Evolutionary conservation across 92 coral and sea anemone species (phyloP).

Genomic region (Actinernus sp.): DNA sequence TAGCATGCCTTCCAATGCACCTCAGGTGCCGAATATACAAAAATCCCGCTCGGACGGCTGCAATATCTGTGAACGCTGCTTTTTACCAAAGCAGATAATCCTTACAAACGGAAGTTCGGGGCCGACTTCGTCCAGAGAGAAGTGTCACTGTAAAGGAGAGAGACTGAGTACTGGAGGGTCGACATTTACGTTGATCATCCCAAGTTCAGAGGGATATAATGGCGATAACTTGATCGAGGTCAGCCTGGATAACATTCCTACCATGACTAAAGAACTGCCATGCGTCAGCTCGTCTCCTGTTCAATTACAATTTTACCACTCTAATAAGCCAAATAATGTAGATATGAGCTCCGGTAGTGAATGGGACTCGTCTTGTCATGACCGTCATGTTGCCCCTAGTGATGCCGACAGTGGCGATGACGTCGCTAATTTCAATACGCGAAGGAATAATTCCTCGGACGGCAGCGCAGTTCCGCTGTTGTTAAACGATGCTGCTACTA

Average conservation of each 20-base stretch:
- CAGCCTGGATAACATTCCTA: constrained; percentile 65
- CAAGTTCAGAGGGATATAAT: constrained; percentile 15
- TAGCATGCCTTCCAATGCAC: constrained; percentile 72
- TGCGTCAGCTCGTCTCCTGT: constrained; percentile 32
- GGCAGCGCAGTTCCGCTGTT: no score
- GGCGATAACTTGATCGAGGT: constrained; percentile 52
- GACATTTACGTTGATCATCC: constrained; percentile 60
- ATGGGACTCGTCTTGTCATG: no score
- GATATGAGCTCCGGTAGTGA: no score
- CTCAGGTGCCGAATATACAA: constrained; percentile 13
- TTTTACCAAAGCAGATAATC: constrained; percentile 43
- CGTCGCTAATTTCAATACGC: no score
- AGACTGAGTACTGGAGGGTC: neutral
- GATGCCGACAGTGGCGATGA: no score
- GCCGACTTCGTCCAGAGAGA: neutral
- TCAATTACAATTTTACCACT: constrained; percentile 31
- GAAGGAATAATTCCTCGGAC: no score
- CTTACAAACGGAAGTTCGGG: neutral
- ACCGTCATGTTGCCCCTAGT: no score
- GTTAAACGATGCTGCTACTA: no score
- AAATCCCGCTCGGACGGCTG: constrained; percentile 56
- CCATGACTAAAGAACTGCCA: constrained; percentile 18
- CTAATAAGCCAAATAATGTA: no score
- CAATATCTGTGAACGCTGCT: constrained; percentile 59
- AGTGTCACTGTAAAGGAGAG: constrained; percentile 34